Base-by-base conservation (phyloP, 2,888 invertebrate genomes). In the Bedellia somnulentella region DNA sequence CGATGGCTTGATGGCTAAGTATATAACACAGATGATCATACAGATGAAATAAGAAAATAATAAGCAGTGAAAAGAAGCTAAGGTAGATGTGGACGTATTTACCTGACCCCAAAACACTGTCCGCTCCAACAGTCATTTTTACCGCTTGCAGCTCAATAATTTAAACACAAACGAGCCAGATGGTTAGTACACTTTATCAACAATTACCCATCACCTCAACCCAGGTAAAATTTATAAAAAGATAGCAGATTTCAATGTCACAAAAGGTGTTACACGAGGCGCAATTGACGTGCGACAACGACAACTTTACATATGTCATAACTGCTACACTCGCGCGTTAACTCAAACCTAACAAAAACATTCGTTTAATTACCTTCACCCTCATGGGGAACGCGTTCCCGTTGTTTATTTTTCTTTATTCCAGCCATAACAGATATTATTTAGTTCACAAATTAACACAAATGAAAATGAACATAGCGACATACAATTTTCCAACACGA, bases 141-240 rank as follows among this genome's bases (percentile, higher is more conserved):
- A 14, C 35, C 13, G 25, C 26, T 24, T 18, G 22, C 16, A 24
- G 28, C 12, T 22, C 11, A 31, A 21, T 14, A 22, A 17, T 27
- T 10, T 9, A 46, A 39, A 44, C 37, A 46, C 42, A 47, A 43
- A 40, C 43, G 47, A 59, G 52, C 57, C 57, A 50, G 38, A 46
- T 47, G 43, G 47, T 45, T 46, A 46, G 48, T 50, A 42, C 57
- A 51, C 57, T 62, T 44, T 46, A 48, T 44, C 55, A 55, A 59
- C 62, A 56, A 54, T 54, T 46, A 48, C 48, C 52, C 60, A 59
- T 60, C 70, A 64, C 59, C 62, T 61, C 50, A 57, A 63, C 70
- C 67, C 70, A 70, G 59, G 64, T 71, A 73, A 68, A 66, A 70
- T 70, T 61, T 71, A 70, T 67, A 71, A 73, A 71, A 73, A 73